phyloP scores from a whole-genome alignment of 2,888 invertebrate genomes.

The Ennomos erosarius region DNA sequence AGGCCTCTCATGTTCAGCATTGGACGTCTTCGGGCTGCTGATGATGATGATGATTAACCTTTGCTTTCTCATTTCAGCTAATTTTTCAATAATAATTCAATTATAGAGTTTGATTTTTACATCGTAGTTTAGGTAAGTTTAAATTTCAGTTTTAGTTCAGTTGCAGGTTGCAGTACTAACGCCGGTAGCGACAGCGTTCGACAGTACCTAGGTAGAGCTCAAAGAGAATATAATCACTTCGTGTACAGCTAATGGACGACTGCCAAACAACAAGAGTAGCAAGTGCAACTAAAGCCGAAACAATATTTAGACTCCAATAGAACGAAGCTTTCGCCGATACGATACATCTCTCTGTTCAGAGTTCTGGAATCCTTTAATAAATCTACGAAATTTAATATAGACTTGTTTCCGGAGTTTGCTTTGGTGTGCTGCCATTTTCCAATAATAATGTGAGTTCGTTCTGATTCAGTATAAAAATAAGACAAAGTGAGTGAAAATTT shows the following conservation, averaged over 20 bases:
- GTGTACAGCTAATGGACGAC: conserved; percentile 62
- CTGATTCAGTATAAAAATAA: background rate
- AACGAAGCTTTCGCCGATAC: conserved; percentile 31
- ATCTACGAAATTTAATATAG: conserved; percentile 14
- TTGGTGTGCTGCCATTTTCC: conserved; percentile 8
- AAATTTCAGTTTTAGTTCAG: too few relatives aligned
- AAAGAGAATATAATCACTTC: too few relatives aligned
- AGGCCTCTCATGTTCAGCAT: too few relatives aligned
- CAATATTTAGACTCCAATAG: conserved; percentile 56
- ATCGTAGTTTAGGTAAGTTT: too few relatives aligned
- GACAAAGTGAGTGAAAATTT: background rate
- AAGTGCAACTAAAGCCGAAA: conserved; percentile 46
- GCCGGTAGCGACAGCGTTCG: conserved; percentile 43
- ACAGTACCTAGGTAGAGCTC: conserved; percentile 43
- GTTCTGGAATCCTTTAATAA: conserved; percentile 8
- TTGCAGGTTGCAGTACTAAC: conserved; percentile 42
- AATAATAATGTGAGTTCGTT: background rate
- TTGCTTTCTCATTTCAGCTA: too few relatives aligned
- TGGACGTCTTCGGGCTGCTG: too few relatives aligned
- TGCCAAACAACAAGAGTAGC: conserved; percentile 56
- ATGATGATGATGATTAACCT: too few relatives aligned
- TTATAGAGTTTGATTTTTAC: too few relatives aligned
- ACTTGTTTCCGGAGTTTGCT: conserved; percentile 11
- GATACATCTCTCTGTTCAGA: conserved; percentile 24
- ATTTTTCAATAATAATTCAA: too few relatives aligned